Evolutionary conservation across 2,113 vertebrate genomes (phyloP).

Genomic region (Channa maculata): DNA sequence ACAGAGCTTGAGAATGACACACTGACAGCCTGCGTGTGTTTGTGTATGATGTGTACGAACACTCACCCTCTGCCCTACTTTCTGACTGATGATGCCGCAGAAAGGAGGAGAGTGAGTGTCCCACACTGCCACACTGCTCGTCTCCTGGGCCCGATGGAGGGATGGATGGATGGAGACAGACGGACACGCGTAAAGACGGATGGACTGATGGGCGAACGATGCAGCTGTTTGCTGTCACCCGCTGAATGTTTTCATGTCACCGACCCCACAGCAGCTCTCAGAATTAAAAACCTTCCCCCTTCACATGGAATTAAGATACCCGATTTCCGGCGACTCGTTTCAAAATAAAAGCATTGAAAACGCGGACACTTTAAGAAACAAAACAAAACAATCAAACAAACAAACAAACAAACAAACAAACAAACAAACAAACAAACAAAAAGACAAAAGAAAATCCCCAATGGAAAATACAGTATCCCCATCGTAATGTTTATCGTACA

Average conservation of each 20-base stretch:
- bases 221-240: background rate
- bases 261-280: constrained; percentile 36
- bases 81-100: constrained; percentile 75
- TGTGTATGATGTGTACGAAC: constrained; percentile 29
- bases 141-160: constrained; percentile 36
- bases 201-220: constrained; percentile 14
- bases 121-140: constrained; percentile 66
- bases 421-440: too few species aligned
- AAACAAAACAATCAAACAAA: too few species aligned
- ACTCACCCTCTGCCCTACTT: constrained; percentile 76
- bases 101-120: constrained; percentile 72
- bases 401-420: too few species aligned
- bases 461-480: too few species aligned
- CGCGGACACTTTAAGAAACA: too few species aligned
- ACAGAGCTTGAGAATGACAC: constrained; percentile 31
- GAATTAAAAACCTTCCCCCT: constrained; percentile 31
- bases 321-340: constrained; percentile 5
- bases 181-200: background rate
- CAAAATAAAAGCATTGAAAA: constrained; percentile 35
- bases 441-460: too few species aligned
- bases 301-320: background rate
- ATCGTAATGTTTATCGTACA: too few species aligned
- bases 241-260: constrained; percentile 1
- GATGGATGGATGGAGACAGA: constrained; percentile 31
- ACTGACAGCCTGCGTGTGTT: constrained; percentile 19